Evolutionary conservation across 2,888 invertebrate genomes (phyloP), one percentile per base, ranked within the genome.

Genomic region (Hyposoter dolosus): DNA sequence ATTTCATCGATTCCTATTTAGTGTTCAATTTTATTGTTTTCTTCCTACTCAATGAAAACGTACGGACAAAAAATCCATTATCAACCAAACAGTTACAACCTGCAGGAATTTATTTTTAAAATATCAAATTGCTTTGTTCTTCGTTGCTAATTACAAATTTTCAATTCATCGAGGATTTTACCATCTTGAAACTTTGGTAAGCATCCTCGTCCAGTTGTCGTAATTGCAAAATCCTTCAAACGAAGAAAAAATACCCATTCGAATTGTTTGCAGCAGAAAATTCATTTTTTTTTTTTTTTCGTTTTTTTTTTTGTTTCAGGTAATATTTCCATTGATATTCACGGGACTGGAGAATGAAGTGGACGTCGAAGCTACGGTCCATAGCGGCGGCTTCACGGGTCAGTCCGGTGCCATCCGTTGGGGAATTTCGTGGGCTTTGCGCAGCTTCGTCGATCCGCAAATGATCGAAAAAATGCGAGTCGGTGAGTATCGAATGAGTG

Each of bases 331-430:
- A 4, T 95, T 99, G 85, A 95, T 97, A 89, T 97, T 98, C 91
- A 96, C 97, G 83, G 96, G 96, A 40, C 95, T 97, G 96, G 93
- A 97, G 82, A 96, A 96, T 71, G 95, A 96, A 93, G 97, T 99
- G 65, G 99, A 99, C 94, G 94, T 99, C 35, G 97, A 97, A 92
- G 98, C 97, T 65, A 95, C 96, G 90, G 96, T 97, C 50, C 95
- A 94, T 89, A 96, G 96, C 53, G 97, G 97, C 53, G 98, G 98
- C 15, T 95, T 95, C 50, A 96, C 97, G 19, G 97, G 97, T 0
- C 97, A 98, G 94, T 96, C 98, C n/a, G 98, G 98, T 56, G 98
- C 98, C 74, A 95, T 99, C 83, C 96, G 99, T 85, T 97, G 97
- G 96, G 99, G 97, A 35, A 96, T 99, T 83, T 95, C 99, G n/a